A percentile compares a stretch with the other conserved stretches of the same genome.
Evolutionary conservation across 2,888 invertebrate genomes (phyloP).

Genomic region (Ferdinandea cuprea): DNA sequence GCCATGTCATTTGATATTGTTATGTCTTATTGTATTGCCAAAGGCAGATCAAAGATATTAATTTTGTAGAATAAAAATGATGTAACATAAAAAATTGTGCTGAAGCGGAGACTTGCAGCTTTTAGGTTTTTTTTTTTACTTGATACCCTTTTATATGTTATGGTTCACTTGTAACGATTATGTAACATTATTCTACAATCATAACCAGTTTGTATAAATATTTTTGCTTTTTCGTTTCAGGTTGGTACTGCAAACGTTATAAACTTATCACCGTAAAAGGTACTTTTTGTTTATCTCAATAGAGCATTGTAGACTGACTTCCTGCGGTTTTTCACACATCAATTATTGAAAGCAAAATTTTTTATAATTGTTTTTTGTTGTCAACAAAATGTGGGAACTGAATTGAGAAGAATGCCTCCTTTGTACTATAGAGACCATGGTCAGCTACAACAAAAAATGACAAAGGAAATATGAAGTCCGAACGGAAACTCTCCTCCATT

Average conservation of each 20-base stretch:
- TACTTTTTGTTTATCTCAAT: slow-evolving; percentile 3
- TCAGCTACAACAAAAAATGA: not conserved
- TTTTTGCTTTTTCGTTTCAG: slow-evolving; percentile 4
- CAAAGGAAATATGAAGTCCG: not conserved
- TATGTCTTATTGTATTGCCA: slow-evolving; percentile 12
- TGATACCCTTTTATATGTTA: slow-evolving; percentile 25
- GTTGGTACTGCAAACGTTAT: slow-evolving; percentile 1
- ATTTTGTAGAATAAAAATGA: not conserved
- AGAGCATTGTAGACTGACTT: slow-evolving; percentile 27
- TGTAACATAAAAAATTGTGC: not conserved
- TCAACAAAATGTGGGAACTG: slow-evolving; percentile 31
- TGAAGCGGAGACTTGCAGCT: too few relatives aligned
- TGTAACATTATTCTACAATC: slow-evolving; percentile 7
- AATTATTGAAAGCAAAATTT: not conserved
- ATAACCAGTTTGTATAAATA: not conserved
- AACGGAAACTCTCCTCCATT: slow-evolving; percentile 37
- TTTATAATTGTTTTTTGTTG: not conserved
- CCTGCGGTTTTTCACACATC: slow-evolving; percentile 4
- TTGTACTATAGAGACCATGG: not conserved
- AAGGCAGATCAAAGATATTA: slow-evolving; percentile 17
- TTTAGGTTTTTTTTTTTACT: not conserved
- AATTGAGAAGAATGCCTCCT: too few relatives aligned
- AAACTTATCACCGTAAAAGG: too few relatives aligned
- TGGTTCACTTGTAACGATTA: slow-evolving; percentile 24
- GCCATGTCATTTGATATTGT: slow-evolving; percentile 16